Percentiles rank a stretch among this genome's conserved stretches.
These are phyloP conservation scores for Suillia variegata DNA, from an alignment of 2,888 invertebrate genomes.

Conservation along the genomic window DNA sequence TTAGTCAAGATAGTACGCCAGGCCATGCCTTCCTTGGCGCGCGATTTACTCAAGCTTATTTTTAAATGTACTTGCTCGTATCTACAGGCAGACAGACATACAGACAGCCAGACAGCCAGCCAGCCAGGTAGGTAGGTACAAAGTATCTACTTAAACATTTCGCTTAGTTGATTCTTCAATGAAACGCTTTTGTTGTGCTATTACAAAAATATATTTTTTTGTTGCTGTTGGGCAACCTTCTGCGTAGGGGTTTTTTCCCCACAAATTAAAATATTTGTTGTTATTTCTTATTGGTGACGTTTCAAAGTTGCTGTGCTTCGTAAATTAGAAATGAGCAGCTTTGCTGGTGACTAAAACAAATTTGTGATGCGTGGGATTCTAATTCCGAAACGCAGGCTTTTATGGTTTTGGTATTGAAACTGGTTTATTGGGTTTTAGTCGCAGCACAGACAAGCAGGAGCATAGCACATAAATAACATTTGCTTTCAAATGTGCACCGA, in stretches of 20 bases:
- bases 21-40: no score
- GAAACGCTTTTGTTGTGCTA: not conserved
- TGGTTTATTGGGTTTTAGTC: conserved; percentile 34
- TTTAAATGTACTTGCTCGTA: no score
- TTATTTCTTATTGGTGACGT: conserved; percentile 15
- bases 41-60: no score
- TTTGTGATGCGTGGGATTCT: conserved; percentile 46
- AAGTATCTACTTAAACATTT: no score
- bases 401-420: conserved; percentile 34
- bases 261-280: conserved; percentile 20
- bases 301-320: not conserved
- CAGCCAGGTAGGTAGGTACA: no score
- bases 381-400: conserved; percentile 23
- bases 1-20: not conserved
- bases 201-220: not conserved
- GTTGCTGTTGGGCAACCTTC: conserved; percentile 38
- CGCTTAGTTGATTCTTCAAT: no score
- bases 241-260: conserved; percentile 44
- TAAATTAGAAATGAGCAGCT: conserved; percentile 28
- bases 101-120: no score
- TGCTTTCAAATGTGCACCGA: not conserved
- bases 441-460: not conserved
- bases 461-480: not conserved
- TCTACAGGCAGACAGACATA: no score
- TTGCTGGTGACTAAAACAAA: conserved; percentile 19